phyloP scores from a whole-genome alignment of 53 echinoderm and acorn worm genomes.

The Apostichopus leukothele region DNA sequence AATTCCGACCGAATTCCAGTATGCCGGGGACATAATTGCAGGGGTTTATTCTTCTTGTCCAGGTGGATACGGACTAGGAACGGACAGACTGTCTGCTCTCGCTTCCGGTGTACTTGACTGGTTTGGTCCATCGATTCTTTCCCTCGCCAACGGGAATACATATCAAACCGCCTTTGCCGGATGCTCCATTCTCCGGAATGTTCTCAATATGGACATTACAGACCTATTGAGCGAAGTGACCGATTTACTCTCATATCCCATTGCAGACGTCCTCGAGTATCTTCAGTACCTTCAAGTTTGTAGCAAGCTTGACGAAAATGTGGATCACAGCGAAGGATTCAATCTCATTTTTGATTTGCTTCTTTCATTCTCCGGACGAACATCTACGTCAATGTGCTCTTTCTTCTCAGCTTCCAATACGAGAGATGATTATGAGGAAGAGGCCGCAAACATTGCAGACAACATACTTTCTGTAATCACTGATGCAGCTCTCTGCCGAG shows the following conservation, averaged over 20 bases:
- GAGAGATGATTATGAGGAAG: neutral
- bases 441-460: neutral
- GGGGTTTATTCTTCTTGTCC: constrained; percentile 24
- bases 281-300: neutral
- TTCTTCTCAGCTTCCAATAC: neutral
- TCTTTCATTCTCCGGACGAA: neutral
- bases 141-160: neutral
- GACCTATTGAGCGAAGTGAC: neutral
- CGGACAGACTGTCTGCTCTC: constrained; percentile 3
- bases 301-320: neutral
- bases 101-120: constrained; percentile 5
- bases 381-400: neutral
- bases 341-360: constrained; percentile 7
- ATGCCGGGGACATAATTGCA: neutral
- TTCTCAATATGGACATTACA: neutral
- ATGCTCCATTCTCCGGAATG: neutral
- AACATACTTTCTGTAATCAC: neutral
- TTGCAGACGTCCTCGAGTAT: constrained; percentile 3
- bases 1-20: neutral
- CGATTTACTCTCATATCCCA: neutral
- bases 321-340: neutral
- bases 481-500: neutral
- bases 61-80: constrained; percentile 25
- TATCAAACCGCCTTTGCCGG: neutral
- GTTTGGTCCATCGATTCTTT: constrained; percentile 14